These are phyloP conservation scores for Drosophila peninsularis DNA, from an alignment of 2,888 invertebrate genomes.

Conservation along the genomic window DNA sequence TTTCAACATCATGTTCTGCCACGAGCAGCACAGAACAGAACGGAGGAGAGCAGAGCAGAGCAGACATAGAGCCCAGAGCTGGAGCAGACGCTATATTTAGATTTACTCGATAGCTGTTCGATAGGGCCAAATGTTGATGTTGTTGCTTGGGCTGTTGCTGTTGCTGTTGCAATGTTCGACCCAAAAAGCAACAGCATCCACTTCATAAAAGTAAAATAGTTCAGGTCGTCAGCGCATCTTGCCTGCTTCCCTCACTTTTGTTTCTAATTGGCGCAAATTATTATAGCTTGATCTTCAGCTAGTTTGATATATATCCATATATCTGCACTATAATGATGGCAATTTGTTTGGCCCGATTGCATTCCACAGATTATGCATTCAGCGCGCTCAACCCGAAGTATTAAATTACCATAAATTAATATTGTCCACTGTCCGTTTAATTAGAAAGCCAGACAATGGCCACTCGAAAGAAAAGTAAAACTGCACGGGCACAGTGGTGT, in stretches of 20 bases:
- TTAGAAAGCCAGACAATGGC: slow-evolving; percentile 61
- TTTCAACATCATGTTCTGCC: slow-evolving; percentile 73
- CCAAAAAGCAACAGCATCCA: slow-evolving; percentile 34
- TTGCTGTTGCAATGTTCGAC: slow-evolving; percentile 48
- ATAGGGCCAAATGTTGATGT: slow-evolving; percentile 57
- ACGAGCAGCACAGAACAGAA: slow-evolving; percentile 7
- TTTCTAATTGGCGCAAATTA: slow-evolving; percentile 74
- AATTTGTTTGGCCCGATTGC: slow-evolving; percentile 55
- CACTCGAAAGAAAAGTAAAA: slow-evolving; percentile 13
- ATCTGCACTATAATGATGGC: slow-evolving; percentile 43
- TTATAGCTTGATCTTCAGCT: slow-evolving; percentile 66
- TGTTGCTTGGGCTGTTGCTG: slow-evolving; percentile 8
- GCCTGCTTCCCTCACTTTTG: slow-evolving; percentile 11
- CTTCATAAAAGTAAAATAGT: slow-evolving; percentile 36
- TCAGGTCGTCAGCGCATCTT: slow-evolving; percentile 33
- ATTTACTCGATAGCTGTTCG: slow-evolving; percentile 59
- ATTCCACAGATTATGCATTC: slow-evolving; percentile 38
- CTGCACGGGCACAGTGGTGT: slow-evolving; percentile 26
- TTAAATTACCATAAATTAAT: slow-evolving; percentile 76
- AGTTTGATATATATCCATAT: slow-evolving; percentile 18
- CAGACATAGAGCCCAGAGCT: slow-evolving; percentile 24
- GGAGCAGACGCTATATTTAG: slow-evolving; percentile 66
- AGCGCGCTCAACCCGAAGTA: slow-evolving; percentile 43
- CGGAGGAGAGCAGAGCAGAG: slow-evolving; percentile 4
- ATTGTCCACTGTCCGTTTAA: slow-evolving; percentile 62